Evolutionary conservation across 2,888 invertebrate species (phyloP).

Genomic region (Neoitamus cyanurus): DNA sequence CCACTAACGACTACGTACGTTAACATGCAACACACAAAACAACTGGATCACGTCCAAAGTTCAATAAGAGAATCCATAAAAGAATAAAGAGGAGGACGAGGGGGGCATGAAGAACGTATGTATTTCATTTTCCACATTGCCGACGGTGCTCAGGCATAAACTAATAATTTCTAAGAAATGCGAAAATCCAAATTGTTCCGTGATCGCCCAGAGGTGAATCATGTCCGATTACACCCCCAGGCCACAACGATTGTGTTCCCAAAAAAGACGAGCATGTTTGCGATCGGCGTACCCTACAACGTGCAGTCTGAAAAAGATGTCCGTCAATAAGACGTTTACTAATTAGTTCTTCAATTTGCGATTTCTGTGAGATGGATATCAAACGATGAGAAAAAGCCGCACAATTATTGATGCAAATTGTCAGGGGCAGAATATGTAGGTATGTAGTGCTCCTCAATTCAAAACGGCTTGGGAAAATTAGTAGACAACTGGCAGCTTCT

Average conservation of each 20-base stretch:
- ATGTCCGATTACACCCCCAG: neutral
- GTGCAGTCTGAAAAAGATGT: neutral
- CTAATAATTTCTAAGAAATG: conserved; percentile 10
- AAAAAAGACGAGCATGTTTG: neutral
- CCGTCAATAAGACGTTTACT: neutral
- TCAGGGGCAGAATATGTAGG: neutral
- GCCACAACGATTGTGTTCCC: neutral
- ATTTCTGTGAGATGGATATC: neutral
- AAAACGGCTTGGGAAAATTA: neutral
- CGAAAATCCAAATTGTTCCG: neutral
- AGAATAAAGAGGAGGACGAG: neutral
- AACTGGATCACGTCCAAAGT: neutral
- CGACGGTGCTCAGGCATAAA: neutral
- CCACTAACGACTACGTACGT: neutral
- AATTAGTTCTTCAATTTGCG: conserved; percentile 17
- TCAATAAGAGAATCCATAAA: neutral
- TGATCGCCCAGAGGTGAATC: conserved; percentile 35
- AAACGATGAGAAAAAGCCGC: neutral
- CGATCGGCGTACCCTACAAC: neutral
- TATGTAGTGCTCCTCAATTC: neutral
- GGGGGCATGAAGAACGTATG: neutral
- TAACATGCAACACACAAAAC: neutral
- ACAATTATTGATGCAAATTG: neutral
- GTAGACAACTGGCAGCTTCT: neutral
- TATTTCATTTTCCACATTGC: neutral